These are phyloP conservation scores for Chiroxiphia lanceolata DNA, from an alignment of 2,797 vertebrate species.

Conservation along the genomic window DNA sequence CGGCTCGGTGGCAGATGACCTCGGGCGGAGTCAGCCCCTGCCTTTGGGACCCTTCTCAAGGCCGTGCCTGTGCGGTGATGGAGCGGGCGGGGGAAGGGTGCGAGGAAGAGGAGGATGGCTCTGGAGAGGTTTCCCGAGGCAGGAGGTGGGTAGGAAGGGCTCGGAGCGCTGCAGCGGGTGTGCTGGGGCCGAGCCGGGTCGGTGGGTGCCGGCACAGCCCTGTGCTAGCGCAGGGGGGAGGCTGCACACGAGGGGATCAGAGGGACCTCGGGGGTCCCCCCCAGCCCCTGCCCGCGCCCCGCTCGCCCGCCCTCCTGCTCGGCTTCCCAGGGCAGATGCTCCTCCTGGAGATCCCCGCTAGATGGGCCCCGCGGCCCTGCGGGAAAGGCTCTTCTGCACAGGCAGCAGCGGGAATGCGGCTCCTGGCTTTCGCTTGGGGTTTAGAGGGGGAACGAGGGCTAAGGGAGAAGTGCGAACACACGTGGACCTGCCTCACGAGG, in stretches of 20 bases:
- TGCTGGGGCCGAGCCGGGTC: fast-evolving
- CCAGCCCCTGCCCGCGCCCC: background rate
- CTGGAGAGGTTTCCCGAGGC: background rate
- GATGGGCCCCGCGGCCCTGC: background rate
- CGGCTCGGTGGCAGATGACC: background rate
- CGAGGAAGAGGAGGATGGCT: background rate
- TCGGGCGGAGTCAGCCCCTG: background rate
- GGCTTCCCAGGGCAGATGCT: fast-evolving
- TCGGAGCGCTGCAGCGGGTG: fast-evolving
- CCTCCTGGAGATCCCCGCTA: background rate
- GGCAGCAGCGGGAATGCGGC: background rate
- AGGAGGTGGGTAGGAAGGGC: background rate
- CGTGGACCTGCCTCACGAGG: background rate
- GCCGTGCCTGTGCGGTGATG: fast-evolving
- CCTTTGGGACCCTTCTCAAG: background rate
- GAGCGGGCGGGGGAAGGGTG: fast-evolving
- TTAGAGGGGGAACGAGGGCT: background rate
- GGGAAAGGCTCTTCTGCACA: background rate
- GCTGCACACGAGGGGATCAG: background rate
- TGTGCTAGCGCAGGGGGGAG: background rate
- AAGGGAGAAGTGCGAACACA: background rate
- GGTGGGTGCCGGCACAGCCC: background rate
- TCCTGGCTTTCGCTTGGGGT: fast-evolving
- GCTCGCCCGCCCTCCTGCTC: background rate
- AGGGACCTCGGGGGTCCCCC: background rate